phyloP scores from a whole-genome alignment of 2,888 invertebrate genomes.

The Subacronicta megacephala region DNA sequence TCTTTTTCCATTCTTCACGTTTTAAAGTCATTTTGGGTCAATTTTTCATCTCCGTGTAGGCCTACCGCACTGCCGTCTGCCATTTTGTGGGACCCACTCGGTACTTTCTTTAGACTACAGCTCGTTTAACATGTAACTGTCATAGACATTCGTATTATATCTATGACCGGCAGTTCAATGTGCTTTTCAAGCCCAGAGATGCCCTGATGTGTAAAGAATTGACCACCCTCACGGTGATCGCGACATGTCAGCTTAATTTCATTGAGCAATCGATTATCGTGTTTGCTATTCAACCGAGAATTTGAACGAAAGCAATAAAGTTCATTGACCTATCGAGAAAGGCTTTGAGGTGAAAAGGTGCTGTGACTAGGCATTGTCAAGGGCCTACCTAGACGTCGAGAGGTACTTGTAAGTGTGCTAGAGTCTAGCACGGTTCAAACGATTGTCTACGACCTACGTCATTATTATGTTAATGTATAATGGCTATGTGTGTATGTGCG shows the following conservation, averaged over 20 bases:
- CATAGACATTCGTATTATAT: no score
- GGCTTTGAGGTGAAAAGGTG: conserved; percentile 61
- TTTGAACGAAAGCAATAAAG: conserved; percentile 41
- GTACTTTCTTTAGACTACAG: no score
- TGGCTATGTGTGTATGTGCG: not conserved
- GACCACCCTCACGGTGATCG: not conserved
- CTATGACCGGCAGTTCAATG: not conserved
- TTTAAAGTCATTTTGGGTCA: no score
- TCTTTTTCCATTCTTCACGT: no score
- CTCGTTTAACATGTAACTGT: no score
- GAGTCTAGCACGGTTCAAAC: conserved; percentile 61
- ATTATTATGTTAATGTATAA: conserved; percentile 51
- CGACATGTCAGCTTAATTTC: no score
- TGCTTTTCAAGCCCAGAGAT: not conserved
- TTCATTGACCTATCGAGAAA: conserved; percentile 63
- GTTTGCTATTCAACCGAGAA: not conserved
- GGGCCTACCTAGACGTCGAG: conserved; percentile 68
- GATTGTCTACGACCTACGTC: conserved; percentile 39
- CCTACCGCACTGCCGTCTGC: no score
- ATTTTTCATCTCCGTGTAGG: no score
- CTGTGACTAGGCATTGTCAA: conserved; percentile 70
- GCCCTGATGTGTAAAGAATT: not conserved
- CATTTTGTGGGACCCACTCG: no score
- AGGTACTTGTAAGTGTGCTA: conserved; percentile 56
- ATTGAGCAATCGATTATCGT: no score